A percentile compares a stretch with the other conserved stretches of the same genome.
These are phyloP conservation scores for Aulostomus chinensis DNA, from an alignment of 2,797 vertebrate species.

Conservation along the genomic window DNA sequence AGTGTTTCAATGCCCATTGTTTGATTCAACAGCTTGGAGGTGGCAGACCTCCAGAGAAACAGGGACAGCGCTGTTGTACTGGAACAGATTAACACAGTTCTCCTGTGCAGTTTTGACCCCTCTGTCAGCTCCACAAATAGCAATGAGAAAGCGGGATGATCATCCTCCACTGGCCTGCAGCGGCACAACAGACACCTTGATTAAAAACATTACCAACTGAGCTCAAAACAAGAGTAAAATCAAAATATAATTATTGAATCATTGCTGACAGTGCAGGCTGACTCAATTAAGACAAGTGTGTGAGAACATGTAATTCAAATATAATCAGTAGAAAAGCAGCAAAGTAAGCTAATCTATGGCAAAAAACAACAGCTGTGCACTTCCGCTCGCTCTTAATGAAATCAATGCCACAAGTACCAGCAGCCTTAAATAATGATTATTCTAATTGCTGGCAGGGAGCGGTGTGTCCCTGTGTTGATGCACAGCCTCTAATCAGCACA, in stretches of 20 bases:
- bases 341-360: conserved; percentile 62
- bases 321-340: conserved; percentile 68
- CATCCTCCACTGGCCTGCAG: conserved; percentile 37
- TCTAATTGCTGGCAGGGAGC: conserved; percentile 49
- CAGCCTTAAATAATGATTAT: conserved; percentile 67
- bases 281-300: conserved; percentile 77
- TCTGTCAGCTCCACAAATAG: conserved; percentile 55
- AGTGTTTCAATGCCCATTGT: conserved; percentile 48
- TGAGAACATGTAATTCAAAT: conserved; percentile 68
- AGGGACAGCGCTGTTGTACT: conserved; percentile 41
- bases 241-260: conserved; percentile 70
- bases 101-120: conserved; percentile 36
- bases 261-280: conserved; percentile 55
- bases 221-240: conserved; percentile 1
- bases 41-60: conserved; percentile 55
- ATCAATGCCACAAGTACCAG: conserved; percentile 62
- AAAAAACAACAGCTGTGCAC: conserved; percentile 55
- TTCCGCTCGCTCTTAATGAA: conserved; percentile 36
- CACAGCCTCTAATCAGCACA: conserved; percentile 27
- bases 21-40: conserved; percentile 38
- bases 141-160: conserved; percentile 50
- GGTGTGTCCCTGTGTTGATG: no score
- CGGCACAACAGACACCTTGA: conserved; percentile 49
- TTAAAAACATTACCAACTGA: conserved; percentile 59
- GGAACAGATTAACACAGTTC: conserved; percentile 67